phyloP scores from a whole-genome alignment of 2,113 vertebrate species.

The Pelobates fuscus region DNA sequence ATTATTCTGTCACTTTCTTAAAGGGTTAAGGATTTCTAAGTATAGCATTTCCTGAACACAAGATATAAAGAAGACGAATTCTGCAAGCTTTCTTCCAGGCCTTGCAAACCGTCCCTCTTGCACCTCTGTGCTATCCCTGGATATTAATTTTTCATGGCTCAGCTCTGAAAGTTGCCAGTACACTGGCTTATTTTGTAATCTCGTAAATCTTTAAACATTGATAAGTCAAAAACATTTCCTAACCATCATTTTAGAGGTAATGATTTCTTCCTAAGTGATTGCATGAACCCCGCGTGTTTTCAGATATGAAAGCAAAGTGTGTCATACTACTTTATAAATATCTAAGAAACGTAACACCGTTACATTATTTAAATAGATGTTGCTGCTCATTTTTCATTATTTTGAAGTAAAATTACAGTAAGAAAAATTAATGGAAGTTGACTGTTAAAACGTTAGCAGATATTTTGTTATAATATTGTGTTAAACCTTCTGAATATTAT shows the following conservation, averaged over 20 bases:
- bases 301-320: constrained; percentile 17
- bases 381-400: constrained; percentile 28
- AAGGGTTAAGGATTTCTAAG: not conserved
- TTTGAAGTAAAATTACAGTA: not conserved
- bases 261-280: constrained; percentile 27
- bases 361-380: constrained; percentile 32
- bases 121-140: not conserved
- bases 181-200: constrained; percentile 42
- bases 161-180: constrained; percentile 42
- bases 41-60: not conserved
- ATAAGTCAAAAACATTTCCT: constrained; percentile 41
- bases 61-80: not conserved
- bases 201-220: constrained; percentile 47
- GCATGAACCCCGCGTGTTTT: constrained; percentile 24
- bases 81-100: not conserved
- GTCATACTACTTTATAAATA: constrained; percentile 22
- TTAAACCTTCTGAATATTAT: too few relatives aligned
- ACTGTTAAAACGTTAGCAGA: too few relatives aligned
- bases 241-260: constrained; percentile 37
- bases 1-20: not conserved
- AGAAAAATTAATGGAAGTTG: too few relatives aligned
- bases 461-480: too few relatives aligned
- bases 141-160: constrained; percentile 38
- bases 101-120: constrained; percentile 7
- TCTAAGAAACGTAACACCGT: not conserved